Base-by-base conservation (phyloP, 2,888 invertebrate genomes). In the Sphecodes monilicornis region DNA sequence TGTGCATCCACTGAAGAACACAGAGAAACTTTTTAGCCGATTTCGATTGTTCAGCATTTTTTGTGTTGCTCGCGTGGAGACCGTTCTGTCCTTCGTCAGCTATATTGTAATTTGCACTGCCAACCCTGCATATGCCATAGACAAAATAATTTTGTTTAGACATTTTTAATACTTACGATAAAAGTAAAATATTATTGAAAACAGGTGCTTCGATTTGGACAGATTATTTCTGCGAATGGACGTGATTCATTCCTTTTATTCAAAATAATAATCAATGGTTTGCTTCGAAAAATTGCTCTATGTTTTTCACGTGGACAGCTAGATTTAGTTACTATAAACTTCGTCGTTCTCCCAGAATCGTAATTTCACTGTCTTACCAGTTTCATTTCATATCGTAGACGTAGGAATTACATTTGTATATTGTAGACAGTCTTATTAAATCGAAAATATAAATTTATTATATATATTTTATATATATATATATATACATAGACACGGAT, bases 341-440 rank as follows among this genome's bases (percentile, higher is more conserved):
- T 39, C 89, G 93, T 91, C 92, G 92, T 90, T 91, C 90, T 90
- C 90, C 91, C 90, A 88, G 81, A 92, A 93, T 90, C 86, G 84
- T 92, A 88, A 90, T 71, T 87, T 84, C 87, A 79, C 87, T 86
- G 87, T 87, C 85, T 89, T 90, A 90, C 84, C 85, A 88, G 76
- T 90, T 88, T 80, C 81, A 81, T 79, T 80, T 69, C 78, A 80
- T 89, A 84, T 80, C 43, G 70, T 89, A 86, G 68, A 50, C 69
- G 68, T 87, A 46, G 85, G 79, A 22, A 71, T 60, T 82, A 71
- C 75, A 75, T 90, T 22, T 83, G 90, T 91, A 90, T 86, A 89
- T 88, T 87, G 82, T 91, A 91, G 89, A 79, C 80, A 60, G 74
- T 74, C 78, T 76, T 88, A 82, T 68, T 69, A 85, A 77, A 87